Conservation (phyloP, 2,113 vertebrate species). For the Chauna torquata region DNA sequence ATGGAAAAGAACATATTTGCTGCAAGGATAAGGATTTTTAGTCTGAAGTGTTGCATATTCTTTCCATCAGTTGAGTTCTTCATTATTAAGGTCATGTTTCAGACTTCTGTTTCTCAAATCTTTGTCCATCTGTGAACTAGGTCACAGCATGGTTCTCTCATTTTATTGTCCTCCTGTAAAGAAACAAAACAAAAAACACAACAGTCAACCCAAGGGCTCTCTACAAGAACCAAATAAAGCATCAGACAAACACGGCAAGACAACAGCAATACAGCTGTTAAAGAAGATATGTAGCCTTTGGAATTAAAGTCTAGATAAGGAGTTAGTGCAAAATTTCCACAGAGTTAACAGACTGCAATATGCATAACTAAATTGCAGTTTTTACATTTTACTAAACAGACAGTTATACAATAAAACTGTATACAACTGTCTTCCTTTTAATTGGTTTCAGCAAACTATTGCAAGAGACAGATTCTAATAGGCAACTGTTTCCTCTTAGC, state of each 20-base stretch:
- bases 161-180: conserved; percentile 14
- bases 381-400: neutral
- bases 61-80: conserved; percentile 3
- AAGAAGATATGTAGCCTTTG: neutral
- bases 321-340: neutral
- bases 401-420: neutral
- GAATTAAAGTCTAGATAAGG: neutral
- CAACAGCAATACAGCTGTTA: neutral
- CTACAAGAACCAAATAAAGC: neutral
- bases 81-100: conserved; percentile 29
- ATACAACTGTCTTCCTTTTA: neutral
- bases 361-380: neutral
- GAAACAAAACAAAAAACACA: neutral
- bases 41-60: neutral
- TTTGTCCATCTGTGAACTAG: neutral
- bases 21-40: neutral
- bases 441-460: neutral
- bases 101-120: conserved; percentile 35
- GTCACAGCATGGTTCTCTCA: neutral
- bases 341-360: neutral
- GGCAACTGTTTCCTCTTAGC: neutral
- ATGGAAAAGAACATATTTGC: neutral
- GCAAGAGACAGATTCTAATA: neutral
- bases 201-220: neutral
- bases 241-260: neutral